phyloP scores from a whole-genome alignment of 2,113 vertebrate genomes.

The Mobula birostris region DNA sequence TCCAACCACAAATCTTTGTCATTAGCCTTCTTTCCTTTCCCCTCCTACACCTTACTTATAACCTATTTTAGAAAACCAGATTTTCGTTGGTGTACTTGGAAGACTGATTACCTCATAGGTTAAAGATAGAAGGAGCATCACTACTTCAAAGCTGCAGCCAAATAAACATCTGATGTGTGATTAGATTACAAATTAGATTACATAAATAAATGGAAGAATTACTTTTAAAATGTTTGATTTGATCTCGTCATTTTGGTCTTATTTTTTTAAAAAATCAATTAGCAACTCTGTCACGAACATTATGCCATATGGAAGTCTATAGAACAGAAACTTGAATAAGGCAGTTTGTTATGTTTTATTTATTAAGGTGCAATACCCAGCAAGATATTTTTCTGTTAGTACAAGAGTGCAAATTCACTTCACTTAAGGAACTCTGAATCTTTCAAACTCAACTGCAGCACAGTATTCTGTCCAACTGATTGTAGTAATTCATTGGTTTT shows the following conservation, averaged over 20 bases:
- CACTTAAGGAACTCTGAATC: neutral
- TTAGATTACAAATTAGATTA: neutral
- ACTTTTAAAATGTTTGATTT: neutral
- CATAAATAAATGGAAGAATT: neutral
- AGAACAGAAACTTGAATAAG: neutral
- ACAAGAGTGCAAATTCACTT: neutral
- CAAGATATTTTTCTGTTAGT: neutral
- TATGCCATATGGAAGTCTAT: neutral
- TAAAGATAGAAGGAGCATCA: neutral
- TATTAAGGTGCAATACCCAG: neutral
- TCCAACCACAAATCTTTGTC: neutral
- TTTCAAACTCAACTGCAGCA: neutral
- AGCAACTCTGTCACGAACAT: neutral
- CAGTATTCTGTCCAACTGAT: neutral
- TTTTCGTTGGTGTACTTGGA: neutral
- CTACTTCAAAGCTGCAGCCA: neutral
- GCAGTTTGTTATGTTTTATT: neutral
- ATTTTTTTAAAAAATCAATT: neutral
- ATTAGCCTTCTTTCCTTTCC: neutral
- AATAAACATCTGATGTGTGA: neutral
- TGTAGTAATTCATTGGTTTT: neutral
- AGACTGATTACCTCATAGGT: neutral
- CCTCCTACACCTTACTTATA: neutral
- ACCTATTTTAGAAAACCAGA: neutral
- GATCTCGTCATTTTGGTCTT: neutral